Evolutionary conservation across 2,888 invertebrate genomes (phyloP), one percentile per base, ranked within the genome.

Genomic region (Scotopteryx bipunctaria): DNA sequence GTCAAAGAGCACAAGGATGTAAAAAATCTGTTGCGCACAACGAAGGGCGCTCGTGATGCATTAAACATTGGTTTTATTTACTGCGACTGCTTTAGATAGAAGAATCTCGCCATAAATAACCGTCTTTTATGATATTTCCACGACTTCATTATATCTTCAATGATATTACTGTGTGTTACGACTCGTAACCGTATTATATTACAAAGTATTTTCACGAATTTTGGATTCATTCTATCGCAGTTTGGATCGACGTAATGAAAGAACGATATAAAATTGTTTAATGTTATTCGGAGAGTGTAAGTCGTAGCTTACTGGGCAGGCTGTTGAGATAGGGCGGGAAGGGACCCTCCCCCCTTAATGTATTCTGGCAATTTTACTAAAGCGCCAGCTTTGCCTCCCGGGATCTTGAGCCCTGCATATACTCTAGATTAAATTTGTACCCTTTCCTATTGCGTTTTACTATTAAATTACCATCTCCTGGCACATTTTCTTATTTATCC

Each of bases 331-430:
- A 84, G 84, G 81, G 79, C 77, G 73, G 48, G 32, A 42, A 63
- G 64, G 63, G 73, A 76, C 75, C 76, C 76, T 66, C 65, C 64
- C 66, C 64, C 69, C 69, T 75, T 86, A 85, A 87, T 86, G 79
- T 85, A 87, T 86, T 86, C 86, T 69, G 78, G 78, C 77, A 83
- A 84, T 87, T 84, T 80, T 72, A 69, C 80, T 67, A 75, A 73
- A 73, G 75, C 69, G 61, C 44, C n/a, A n/a, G 48, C 45, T 47
- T 47, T 35, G 51, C 61, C 70, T 65, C 71, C 68, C 64, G 71
- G 72, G 76, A 64, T 66, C 71, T 58, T 64, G 70, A 66, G 69
- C 69, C 69, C 68, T 64, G 71, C 68, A 72, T 73, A 76, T 73
- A 69, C 73, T 76, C 73, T 78, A 78, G 79, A 86, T 85, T 82